Evolutionary conservation across 2,888 invertebrate genomes (phyloP), one percentile per base, ranked within the genome.

Genomic region (Lepidocyrtoides sp.): DNA sequence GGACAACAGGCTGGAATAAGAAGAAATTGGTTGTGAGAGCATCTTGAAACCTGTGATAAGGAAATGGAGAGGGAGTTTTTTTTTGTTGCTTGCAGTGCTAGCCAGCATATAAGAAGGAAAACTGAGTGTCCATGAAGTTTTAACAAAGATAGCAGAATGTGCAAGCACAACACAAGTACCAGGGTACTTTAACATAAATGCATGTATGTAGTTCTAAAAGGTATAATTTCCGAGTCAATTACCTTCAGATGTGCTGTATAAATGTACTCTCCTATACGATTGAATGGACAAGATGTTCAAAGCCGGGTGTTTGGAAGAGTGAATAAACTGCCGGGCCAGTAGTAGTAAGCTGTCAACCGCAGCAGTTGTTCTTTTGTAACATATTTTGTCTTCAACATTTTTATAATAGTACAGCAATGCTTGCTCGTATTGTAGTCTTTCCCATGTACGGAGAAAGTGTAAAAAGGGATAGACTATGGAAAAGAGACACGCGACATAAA

Each of bases 401-500:
- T 5, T 32, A 23, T 10, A 29, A 63, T 14, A 14, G 63, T 63
- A 8, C 14, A 26, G 3, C 1, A 12, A 29, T 8, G 17, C 4
- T 17, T 14, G 17, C 10, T 63, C 12, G 3, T 36, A n/a, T n/a
- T n/a, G 57, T 20, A 20, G 17, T 57, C 14, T 20, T 57, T 20
- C 17, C 14, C 57, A n/a, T 57, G 36, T 36, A 23, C 23, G 66
- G 23, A 60, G 2, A 60, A 32, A 32, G 66, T 57, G 57, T 2
- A 20, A 26, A 20, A 72, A 72, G 10, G 14, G 66, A 29, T n/a
- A 23, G 20, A 7, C 7, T n/a, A 72, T 44, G 12, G 72, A 44
- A 66, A 44, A 44, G 14, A 72, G 72, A 66, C 83, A 83, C 83
- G 83, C 83, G 83, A 84, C 84, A 84, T 72, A 84, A 84, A 84